These are phyloP conservation scores for Pipistrellus nathusii DNA, from an alignment of 2,797 vertebrate species.

Conservation along the genomic window DNA sequence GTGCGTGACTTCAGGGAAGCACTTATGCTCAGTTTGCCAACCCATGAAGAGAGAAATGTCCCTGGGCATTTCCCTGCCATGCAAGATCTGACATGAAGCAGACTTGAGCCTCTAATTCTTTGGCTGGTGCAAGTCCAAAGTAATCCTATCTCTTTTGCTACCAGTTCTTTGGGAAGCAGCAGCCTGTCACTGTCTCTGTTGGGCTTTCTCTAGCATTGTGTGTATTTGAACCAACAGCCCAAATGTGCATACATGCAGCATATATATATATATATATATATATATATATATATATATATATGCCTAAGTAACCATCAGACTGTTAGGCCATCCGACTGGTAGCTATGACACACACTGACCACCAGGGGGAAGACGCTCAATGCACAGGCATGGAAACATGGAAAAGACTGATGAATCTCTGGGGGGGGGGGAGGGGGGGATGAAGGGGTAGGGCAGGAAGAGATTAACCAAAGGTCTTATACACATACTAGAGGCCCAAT, in stretches of 20 bases:
- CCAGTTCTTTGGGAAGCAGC: neutral
- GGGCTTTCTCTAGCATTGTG: neutral
- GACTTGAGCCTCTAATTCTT: neutral
- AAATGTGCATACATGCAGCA: neutral
- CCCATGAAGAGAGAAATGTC: neutral
- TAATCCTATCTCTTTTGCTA: neutral
- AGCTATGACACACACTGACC: too few relatives aligned
- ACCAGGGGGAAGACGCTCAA: too few relatives aligned
- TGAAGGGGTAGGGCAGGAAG: too few relatives aligned
- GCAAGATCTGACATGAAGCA: constrained; percentile 23
- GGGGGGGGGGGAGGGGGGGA: too few relatives aligned
- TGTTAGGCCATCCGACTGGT: too few relatives aligned
- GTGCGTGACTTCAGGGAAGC: neutral
- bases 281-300: too few relatives aligned
- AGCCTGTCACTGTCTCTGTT: neutral
- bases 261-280: too few relatives aligned
- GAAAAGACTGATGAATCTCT: too few relatives aligned
- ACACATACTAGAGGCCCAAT: too few relatives aligned
- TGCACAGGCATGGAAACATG: too few relatives aligned
- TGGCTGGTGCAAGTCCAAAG: neutral
- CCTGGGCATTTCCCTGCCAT: neutral
- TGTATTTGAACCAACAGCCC: neutral
- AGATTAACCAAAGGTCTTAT: too few relatives aligned
- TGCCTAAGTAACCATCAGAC: too few relatives aligned
- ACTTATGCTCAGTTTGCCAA: neutral